Evolutionary conservation across 2,888 invertebrate species (phyloP).

Genomic region (Marronus borbonicus): DNA sequence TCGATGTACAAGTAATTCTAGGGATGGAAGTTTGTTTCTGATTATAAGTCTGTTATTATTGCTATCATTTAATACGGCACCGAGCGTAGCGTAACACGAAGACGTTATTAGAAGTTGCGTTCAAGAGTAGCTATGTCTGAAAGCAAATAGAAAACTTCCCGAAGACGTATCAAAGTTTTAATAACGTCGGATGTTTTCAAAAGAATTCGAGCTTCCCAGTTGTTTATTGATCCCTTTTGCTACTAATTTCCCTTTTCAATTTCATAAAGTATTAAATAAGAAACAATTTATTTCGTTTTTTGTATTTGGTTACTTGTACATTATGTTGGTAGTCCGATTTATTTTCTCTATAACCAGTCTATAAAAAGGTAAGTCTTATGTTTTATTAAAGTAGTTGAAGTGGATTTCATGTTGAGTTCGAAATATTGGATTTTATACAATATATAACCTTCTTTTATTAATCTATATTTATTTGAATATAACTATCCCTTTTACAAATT

Average conservation of each 20-base stretch:
- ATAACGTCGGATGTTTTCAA: conserved; percentile 33
- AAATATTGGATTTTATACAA: too few relatives aligned
- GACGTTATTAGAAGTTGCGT: conserved; percentile 25
- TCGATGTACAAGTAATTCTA: conserved; percentile 3
- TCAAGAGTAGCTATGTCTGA: conserved; percentile 18
- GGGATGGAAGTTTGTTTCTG: conserved; percentile 6
- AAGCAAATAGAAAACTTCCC: conserved; percentile 15
- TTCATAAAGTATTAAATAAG: not conserved
- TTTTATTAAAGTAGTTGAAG: too few relatives aligned
- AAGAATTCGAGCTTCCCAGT: conserved; percentile 10
- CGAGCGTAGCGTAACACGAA: conserved; percentile 16
- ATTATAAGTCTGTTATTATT: conserved; percentile 35
- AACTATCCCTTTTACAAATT: too few relatives aligned
- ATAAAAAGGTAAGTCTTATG: too few relatives aligned
- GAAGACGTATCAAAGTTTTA: conserved; percentile 37
- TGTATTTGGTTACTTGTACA: too few relatives aligned
- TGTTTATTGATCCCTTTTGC: conserved; percentile 22
- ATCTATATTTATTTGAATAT: too few relatives aligned
- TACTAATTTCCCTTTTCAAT: not conserved
- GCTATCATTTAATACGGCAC: conserved; percentile 23
- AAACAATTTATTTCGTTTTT: not conserved
- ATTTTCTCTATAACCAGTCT: too few relatives aligned
- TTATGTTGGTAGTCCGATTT: too few relatives aligned
- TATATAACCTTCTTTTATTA: too few relatives aligned
- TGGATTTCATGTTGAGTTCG: too few relatives aligned